Conservation (phyloP, 2,888 invertebrate genomes). For the Agonopterix subpropinquella region DNA sequence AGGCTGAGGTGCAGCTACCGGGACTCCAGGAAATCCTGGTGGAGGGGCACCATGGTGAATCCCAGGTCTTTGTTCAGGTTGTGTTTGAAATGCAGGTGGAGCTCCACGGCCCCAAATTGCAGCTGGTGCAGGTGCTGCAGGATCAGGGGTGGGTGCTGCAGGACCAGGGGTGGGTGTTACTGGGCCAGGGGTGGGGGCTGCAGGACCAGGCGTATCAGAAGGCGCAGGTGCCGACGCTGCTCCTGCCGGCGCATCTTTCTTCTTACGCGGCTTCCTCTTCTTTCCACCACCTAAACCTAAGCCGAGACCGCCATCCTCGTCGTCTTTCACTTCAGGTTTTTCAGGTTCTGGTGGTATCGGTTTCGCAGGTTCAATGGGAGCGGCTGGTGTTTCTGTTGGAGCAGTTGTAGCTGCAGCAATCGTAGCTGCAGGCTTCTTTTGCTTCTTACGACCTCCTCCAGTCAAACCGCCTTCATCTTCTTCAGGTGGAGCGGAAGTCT, state of each 20-base stretch:
- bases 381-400: background rate
- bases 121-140: background rate
- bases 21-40: background rate
- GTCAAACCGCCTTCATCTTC: conserved; percentile 7
- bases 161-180: background rate
- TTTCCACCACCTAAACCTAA: conserved; percentile 17
- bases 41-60: background rate
- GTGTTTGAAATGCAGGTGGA: background rate
- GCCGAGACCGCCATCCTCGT: conserved; percentile 15
- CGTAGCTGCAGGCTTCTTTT: conserved; percentile 1
- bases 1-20: no score
- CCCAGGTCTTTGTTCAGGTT: background rate
- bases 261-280: conserved; percentile 13
- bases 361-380: background rate
- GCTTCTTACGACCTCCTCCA: conserved; percentile 6
- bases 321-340: conserved; percentile 15
- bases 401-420: conserved; percentile 1
- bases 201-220: background rate
- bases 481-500: background rate
- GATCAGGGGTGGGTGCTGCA: background rate
- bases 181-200: no score
- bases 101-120: background rate
- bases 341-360: background rate
- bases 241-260: conserved; percentile 9
- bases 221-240: background rate